These are phyloP conservation scores for Larimichthys crocea DNA, from an alignment of 2,113 vertebrate genomes.

Conservation along the genomic window DNA sequence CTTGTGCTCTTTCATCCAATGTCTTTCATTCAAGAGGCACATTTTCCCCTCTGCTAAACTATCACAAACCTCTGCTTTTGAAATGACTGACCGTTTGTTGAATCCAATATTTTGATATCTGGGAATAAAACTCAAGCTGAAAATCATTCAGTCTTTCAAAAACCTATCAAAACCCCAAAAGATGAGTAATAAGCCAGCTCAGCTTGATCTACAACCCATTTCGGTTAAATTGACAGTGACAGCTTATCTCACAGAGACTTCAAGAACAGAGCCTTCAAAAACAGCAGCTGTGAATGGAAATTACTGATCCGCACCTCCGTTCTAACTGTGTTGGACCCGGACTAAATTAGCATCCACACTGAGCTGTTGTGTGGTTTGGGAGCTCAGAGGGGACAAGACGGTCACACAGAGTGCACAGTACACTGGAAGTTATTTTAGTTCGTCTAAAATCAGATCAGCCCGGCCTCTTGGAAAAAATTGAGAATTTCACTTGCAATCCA, in stretches of 20 bases:
- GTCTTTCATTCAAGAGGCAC: not conserved
- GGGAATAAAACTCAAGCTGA: not conserved
- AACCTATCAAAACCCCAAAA: not conserved
- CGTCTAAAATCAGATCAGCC: conserved; percentile 25
- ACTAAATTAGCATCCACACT: conserved; percentile 56
- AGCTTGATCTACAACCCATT: conserved; percentile 21
- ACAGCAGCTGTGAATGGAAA: conserved; percentile 26
- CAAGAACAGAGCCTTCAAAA: not conserved
- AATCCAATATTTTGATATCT: not conserved
- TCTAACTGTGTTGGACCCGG: not conserved
- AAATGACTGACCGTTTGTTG: not conserved
- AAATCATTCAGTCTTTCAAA: not conserved
- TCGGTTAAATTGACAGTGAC: conserved; percentile 29
- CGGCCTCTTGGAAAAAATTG: conserved; percentile 36
- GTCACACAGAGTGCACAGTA: conserved; percentile 28
- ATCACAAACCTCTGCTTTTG: not conserved
- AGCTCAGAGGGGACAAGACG: conserved; percentile 8
- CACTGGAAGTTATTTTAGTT: conserved; percentile 39
- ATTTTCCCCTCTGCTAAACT: not conserved
- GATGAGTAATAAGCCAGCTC: conserved; percentile 12
- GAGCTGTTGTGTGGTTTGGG: conserved; percentile 23
- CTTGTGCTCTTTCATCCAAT: not conserved
- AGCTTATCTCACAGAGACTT: conserved; percentile 39
- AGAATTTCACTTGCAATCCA: conserved; percentile 26
- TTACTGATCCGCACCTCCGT: conserved; percentile 15